phyloP scores from a whole-genome alignment of 2,888 invertebrate species.

The Tridacna crocea region DNA sequence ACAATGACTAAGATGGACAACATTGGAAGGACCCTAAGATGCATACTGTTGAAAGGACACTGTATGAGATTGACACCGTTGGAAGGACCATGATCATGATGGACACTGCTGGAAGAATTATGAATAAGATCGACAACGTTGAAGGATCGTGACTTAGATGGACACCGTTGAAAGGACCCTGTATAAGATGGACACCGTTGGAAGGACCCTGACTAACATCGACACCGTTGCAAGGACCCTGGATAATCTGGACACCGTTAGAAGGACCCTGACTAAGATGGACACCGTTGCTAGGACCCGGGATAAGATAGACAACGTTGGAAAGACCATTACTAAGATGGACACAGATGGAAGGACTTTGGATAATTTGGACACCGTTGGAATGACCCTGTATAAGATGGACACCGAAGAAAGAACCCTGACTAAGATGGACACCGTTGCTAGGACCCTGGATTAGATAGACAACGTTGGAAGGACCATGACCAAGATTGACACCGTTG shows the following conservation, averaged over 20 bases:
- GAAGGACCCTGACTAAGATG: no score
- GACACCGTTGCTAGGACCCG: neutral
- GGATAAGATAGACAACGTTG: neutral
- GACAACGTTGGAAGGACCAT: neutral
- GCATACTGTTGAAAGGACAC: no score
- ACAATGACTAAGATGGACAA: no score
- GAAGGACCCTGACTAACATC: neutral
- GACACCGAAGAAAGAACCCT: neutral
- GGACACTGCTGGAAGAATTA: neutral
- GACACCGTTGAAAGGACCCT: no score
- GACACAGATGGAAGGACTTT: neutral
- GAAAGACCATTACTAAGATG: neutral
- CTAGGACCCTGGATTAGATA: neutral
- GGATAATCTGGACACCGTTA: neutral
- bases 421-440: neutral
- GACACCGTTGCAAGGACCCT: neutral
- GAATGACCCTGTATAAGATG: neutral
- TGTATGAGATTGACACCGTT: no score
- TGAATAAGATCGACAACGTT: neutral
- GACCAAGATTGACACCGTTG: neutral
- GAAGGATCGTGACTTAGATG: neutral
- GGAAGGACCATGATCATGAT: neutral
- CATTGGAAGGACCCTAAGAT: no score
- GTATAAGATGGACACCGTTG: neutral
- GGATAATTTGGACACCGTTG: neutral